Percentiles rank a stretch among this genome's conserved stretches.
phyloP scores from a whole-genome alignment of 2,113 vertebrate species.

The Lontra canadensis region DNA sequence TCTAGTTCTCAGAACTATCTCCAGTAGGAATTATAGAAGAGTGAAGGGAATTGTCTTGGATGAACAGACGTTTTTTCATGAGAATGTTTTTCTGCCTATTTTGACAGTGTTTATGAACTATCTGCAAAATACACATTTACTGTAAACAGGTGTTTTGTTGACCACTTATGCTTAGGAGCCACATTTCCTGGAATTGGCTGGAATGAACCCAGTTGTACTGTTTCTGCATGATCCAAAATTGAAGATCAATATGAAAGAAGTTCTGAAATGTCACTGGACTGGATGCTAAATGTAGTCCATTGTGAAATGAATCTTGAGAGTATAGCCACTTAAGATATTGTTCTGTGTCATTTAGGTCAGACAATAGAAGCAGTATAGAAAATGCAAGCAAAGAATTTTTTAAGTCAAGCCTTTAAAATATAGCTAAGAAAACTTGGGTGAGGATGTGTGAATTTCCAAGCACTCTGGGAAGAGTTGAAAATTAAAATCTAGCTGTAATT shows the following conservation, averaged over 20 bases:
- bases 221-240: not conserved
- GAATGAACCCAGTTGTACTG: not conserved
- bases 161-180: not conserved
- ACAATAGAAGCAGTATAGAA: not conserved
- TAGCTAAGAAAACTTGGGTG: slow-evolving; percentile 16
- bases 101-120: not conserved
- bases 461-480: slow-evolving; percentile 56
- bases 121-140: not conserved
- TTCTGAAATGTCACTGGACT: slow-evolving; percentile 23
- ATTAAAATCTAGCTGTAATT: slow-evolving; percentile 70
- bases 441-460: slow-evolving; percentile 38
- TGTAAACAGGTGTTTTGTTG: slow-evolving; percentile 31
- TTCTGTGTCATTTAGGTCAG: slow-evolving; percentile 44
- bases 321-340: not conserved
- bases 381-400: not conserved
- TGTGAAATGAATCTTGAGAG: not conserved
- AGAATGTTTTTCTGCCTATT: not conserved
- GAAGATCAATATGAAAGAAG: slow-evolving; percentile 7
- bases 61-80: slow-evolving; percentile 38
- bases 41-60: not conserved
- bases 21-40: not conserved
- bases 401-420: slow-evolving; percentile 16
- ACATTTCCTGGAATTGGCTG: slow-evolving; percentile 22
- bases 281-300: not conserved
- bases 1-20: slow-evolving; percentile 21